phyloP scores from a whole-genome alignment of 2,797 vertebrate genomes.

The Diplodus puntazzo region DNA sequence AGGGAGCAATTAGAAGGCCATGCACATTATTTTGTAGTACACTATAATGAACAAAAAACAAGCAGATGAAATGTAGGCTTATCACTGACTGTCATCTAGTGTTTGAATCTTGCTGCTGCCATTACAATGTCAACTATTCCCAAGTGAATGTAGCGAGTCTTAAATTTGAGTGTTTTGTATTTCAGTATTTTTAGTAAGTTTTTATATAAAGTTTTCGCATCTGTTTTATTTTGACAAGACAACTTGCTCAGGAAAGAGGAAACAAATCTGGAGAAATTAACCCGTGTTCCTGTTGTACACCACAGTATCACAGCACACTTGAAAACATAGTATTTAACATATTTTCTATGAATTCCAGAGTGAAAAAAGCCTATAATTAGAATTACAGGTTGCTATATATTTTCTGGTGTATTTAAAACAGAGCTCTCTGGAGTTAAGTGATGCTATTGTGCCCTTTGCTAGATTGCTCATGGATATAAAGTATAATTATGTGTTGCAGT shows the following conservation, averaged over 20 bases:
- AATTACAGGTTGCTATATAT: not conserved
- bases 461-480: conserved; percentile 21
- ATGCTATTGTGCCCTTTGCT: not conserved
- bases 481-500: conserved; percentile 66
- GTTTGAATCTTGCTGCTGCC: not conserved
- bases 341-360: conserved; percentile 16
- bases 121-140: not conserved
- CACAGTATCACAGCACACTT: not conserved
- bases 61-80: not conserved
- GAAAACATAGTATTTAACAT: not conserved
- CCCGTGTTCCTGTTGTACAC: not conserved
- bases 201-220: not conserved
- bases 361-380: conserved; percentile 9
- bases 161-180: not conserved
- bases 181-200: too few species aligned
- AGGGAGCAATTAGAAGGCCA: not conserved
- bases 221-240: not conserved
- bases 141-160: not conserved
- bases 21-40: not conserved
- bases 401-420: conserved; percentile 25
- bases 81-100: not conserved
- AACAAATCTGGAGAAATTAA: not conserved
- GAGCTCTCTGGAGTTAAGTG: conserved; percentile 13
- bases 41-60: not conserved
- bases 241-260: not conserved